Conservation (phyloP, 2,888 invertebrate species). For the Alloscopus bannaensis region DNA sequence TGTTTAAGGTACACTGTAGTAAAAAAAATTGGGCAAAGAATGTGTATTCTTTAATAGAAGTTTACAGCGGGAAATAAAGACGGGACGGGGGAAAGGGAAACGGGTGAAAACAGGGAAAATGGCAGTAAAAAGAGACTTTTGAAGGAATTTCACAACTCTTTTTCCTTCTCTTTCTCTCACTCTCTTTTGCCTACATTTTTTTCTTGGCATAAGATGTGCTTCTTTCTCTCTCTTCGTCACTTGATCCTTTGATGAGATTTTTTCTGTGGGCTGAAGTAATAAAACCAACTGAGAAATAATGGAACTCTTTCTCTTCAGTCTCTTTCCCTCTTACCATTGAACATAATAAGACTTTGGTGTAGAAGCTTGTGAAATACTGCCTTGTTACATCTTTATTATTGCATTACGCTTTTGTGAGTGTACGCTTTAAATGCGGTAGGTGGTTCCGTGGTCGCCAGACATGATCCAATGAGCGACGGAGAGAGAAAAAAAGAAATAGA, state of each 20-base stretch:
- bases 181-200: too few species aligned
- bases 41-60: not conserved
- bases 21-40: too few species aligned
- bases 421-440: too few species aligned
- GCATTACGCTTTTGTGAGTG: too few species aligned
- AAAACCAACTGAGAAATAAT: conserved; percentile 52
- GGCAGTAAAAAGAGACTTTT: conserved; percentile 49
- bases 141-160: conserved; percentile 57
- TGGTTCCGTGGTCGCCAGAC: too few species aligned
- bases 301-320: conserved; percentile 11
- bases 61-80: not conserved
- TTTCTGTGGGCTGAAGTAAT: conserved; percentile 45
- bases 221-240: conserved; percentile 43
- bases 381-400: conserved; percentile 4
- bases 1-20: too few species aligned
- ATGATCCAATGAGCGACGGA: too few species aligned
- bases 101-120: conserved; percentile 39
- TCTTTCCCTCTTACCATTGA: not conserved
- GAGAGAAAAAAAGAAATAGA: too few species aligned
- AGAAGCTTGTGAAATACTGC: too few species aligned
- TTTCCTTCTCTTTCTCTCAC: conserved; percentile 33
- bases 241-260: conserved; percentile 66
- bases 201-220: conserved; percentile 40
- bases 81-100: not conserved
- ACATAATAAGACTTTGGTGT: conserved; percentile 1